Conservation (phyloP, 1,140 invertebrate genomes). For the Platorchestia sp. region DNA sequence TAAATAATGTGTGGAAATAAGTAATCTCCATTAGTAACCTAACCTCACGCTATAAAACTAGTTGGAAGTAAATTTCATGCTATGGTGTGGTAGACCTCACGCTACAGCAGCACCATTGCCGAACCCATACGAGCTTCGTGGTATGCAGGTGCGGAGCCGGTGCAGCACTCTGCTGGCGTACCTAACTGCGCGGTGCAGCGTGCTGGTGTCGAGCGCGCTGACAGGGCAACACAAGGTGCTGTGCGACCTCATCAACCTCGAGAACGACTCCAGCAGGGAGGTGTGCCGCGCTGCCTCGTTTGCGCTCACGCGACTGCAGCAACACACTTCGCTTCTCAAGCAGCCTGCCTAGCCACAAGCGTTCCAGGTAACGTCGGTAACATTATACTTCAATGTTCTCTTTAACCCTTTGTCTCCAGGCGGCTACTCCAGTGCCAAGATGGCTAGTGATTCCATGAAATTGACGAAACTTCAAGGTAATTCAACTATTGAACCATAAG, state of each 20-base stretch:
- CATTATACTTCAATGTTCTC: background rate
- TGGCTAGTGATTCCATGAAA: no score
- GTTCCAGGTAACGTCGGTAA: background rate
- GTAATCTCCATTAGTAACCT: no score
- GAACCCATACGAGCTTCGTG: background rate
- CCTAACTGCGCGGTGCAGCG: conserved; percentile 50
- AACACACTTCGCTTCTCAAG: conserved; percentile 16
- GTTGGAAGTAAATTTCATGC: no score
- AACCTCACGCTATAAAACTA: no score
- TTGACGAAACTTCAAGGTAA: no score
- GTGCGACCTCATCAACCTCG: conserved; percentile 66
- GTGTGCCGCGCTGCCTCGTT: conserved; percentile 65
- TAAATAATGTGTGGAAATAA: no score
- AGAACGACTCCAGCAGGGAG: conserved; percentile 62
- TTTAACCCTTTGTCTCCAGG: no score
- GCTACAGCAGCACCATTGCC: no score
- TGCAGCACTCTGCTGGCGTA: conserved; percentile 43
- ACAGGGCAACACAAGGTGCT: conserved; percentile 64
- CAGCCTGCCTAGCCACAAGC: background rate
- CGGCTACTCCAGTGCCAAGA: no score
- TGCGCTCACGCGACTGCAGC: conserved; percentile 63
- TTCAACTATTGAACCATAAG: no score
- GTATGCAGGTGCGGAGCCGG: conserved; percentile 26
- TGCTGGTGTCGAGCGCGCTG: conserved; percentile 56
- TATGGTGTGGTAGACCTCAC: no score